Evolutionary conservation across 2,888 invertebrate genomes (phyloP), one percentile per base, ranked within the genome.

Genomic region (Agrochola macilenta): DNA sequence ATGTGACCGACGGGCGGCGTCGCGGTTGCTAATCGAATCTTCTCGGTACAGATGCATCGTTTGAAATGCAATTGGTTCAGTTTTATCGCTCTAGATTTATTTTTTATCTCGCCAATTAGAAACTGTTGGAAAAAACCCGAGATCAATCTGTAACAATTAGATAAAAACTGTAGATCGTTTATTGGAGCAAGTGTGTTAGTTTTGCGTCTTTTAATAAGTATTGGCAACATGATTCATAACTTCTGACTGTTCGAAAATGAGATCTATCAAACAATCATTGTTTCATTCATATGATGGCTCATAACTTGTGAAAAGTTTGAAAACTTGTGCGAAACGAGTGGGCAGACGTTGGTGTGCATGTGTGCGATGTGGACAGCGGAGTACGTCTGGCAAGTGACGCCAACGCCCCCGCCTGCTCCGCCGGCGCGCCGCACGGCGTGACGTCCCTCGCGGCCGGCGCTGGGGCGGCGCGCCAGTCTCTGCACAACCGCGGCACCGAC

Each of bases 401-500:
- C 94, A 95, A 93, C 93, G 92, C 93, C 93, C 92, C 92, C 90
- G 90, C 88, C 83, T 82, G 84, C 88, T 85, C 88, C 83, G 79
- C 76, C 84, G 88, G 86, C 89, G 76, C 89, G 88, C 83, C 83
- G 89, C 69, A 65, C 89, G 85, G 82, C 83, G 82, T 83, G 88
- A 89, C 89, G 90, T 81, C 87, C 89, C 74, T 65, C 79, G 73
- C 70, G 58, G 74, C 63, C 82, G 81, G 82, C 79, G 78, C 84
- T 85, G 82, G 79, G 84, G 89, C 86, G 88, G 83, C 88, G 87
- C 92, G 92, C 89, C 94, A 96, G 96, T 96, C 96, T 95, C 91
- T 94, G 95, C 95, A 93, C 96, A 92, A 93, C 93, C 95, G 95
- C 96, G 96, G 95, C 96, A 95, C 96, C 93, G 93, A 94, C 94